Evolutionary conservation across 2,888 invertebrate species (phyloP).

Genomic region (Nemotelus pantherinus): DNA sequence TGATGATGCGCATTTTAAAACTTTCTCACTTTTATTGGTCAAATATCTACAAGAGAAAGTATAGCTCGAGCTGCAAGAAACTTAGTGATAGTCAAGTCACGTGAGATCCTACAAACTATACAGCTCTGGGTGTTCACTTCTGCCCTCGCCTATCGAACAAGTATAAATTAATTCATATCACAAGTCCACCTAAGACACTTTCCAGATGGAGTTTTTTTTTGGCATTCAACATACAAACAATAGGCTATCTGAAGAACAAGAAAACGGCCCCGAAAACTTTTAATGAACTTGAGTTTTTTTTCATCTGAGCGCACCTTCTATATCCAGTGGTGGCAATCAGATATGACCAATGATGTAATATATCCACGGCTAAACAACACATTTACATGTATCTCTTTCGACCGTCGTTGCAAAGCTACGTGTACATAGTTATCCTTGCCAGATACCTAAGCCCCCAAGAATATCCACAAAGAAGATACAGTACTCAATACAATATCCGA

Average conservation of each 20-base stretch:
- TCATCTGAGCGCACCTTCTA: constrained; percentile 7
- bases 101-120: too few species aligned
- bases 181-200: neutral
- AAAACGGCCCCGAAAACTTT: constrained; percentile 23
- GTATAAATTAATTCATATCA: too few species aligned
- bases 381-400: constrained; percentile 7
- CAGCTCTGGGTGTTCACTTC: too few species aligned
- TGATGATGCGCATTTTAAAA: too few species aligned
- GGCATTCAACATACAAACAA: neutral
- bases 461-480: constrained; percentile 5
- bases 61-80: too few species aligned
- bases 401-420: neutral
- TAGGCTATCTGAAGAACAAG: neutral
- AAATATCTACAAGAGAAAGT: too few species aligned
- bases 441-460: neutral
- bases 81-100: too few species aligned
- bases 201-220: neutral
- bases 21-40: too few species aligned
- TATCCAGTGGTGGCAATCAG: constrained; percentile 10
- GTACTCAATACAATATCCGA: neutral
- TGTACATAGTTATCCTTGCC: constrained; percentile 12
- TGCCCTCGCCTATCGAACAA: too few species aligned
- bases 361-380: neutral
- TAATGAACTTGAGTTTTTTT: constrained; percentile 37
- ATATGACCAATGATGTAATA: constrained; percentile 32